Evolutionary conservation across 1,140 invertebrate genomes (phyloP), one percentile per base, ranked within the genome.

Genomic region (Tyrophagus putrescentiae): DNA sequence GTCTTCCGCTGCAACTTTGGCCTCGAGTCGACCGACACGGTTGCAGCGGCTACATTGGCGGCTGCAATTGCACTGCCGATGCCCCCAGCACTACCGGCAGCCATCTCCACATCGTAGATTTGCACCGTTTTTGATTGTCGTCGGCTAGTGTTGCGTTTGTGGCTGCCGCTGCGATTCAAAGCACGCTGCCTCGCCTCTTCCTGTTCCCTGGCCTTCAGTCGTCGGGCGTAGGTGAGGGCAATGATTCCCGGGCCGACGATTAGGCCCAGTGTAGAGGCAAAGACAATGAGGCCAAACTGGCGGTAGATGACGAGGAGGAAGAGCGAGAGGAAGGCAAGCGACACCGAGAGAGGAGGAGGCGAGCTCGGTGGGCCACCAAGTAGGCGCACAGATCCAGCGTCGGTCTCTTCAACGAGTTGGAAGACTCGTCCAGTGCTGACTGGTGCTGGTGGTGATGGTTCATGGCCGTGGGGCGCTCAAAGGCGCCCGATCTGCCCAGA

Each of bases 231-330:
- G 2, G 32, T 4, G 18, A 59, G 18, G 4, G 29, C 18, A 7
- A 42, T n/a, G 13, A 59, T 21, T 28, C 11, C 7, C 7, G 39
- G 34, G 4, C 29, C 9, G 7, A 25, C 4, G 16, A 45, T 18
- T 13, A 59, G n/a, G 9, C 16, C 1, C 1, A 59, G 1, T 4
- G n/a, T 44, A 23, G 39, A 29, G 34, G 23, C 25, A 21, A 59
- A 45, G 18, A 45, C 41, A 25, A 59, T 34, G 6, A 42, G 18
- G 3, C 57, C 57, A 45, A 59, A 59, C 33, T 59, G 57, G 18
- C 36, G 57, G 32, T 59, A 59, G 21, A 59, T 45, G 11, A 59
- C 25, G 4, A 59, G n/a, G 28, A 59, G 27, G 39, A 59, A 59
- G 21, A 59, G 13, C 25, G 57, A 59, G 32, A 59, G 39, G 50